phyloP scores from a whole-genome alignment of 23 tunicate species.

The Trididemnum clinides region DNA sequence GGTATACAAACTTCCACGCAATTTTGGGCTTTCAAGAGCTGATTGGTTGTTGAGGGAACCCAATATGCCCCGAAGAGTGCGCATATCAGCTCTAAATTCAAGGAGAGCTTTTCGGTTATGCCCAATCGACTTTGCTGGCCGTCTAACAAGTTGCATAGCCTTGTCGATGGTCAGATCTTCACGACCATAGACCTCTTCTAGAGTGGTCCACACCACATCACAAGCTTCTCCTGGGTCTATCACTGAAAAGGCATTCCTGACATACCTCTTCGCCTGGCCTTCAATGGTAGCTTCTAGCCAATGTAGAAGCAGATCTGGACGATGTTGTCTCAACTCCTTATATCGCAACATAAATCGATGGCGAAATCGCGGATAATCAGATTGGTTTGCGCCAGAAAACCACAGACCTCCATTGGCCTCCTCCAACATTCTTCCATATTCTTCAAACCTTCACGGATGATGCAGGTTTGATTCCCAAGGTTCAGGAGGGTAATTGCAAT shows the following conservation, averaged over 20 bases:
- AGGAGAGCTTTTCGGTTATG: neutral
- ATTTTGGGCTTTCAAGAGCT: neutral
- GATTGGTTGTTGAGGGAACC: neutral
- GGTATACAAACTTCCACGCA: neutral
- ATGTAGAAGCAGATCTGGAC: neutral
- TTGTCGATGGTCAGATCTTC: neutral
- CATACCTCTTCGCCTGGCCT: neutral
- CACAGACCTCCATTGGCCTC: too few species aligned
- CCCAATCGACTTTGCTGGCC: neutral
- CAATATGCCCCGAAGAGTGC: neutral
- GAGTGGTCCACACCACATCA: neutral
- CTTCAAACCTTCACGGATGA: too few species aligned
- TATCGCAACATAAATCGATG: neutral
- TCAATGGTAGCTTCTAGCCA: neutral
- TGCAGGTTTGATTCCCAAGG: too few species aligned
- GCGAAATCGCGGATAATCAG: neutral
- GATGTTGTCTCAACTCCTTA: neutral
- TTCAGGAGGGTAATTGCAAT: too few species aligned
- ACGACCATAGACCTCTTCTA: slow-evolving; percentile 4
- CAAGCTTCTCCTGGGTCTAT: neutral
- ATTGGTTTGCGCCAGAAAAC: neutral
- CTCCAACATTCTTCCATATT: too few species aligned
- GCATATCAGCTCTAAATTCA: neutral
- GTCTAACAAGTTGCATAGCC: neutral
- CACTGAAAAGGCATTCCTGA: slow-evolving; percentile 9